Evolutionary conservation across 2,888 invertebrate species (phyloP).

Genomic region (Polydrusus tereticollis): DNA sequence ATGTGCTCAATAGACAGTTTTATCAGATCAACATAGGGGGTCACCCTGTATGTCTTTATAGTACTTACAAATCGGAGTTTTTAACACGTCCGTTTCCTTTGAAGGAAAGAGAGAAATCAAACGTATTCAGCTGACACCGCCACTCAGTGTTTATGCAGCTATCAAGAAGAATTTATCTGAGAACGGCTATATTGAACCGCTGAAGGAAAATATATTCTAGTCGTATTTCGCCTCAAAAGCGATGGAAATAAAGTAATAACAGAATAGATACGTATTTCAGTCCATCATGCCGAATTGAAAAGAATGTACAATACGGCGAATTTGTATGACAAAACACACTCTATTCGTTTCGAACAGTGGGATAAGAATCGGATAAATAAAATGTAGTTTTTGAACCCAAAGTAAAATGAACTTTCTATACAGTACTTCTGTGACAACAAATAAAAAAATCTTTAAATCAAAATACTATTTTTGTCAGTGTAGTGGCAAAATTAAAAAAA

Average conservation of each 20-base stretch:
- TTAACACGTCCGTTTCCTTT: neutral
- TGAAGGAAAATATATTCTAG: constrained; percentile 47
- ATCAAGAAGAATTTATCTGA: constrained; percentile 33
- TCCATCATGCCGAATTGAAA: constrained; percentile 62
- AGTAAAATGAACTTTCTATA: too few relatives aligned
- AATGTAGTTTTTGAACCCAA: too few relatives aligned
- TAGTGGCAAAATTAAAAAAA: too few relatives aligned
- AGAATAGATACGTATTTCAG: constrained; percentile 64
- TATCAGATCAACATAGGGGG: too few relatives aligned
- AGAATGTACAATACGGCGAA: constrained; percentile 34
- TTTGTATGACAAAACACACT: constrained; percentile 27
- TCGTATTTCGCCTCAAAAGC: constrained; percentile 54
- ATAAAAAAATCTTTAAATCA: too few relatives aligned
- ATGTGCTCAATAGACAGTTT: too few relatives aligned
- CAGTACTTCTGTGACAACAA: too few relatives aligned
- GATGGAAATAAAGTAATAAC: constrained; percentile 65
- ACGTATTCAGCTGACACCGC: constrained; percentile 25
- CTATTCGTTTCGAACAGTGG: too few relatives aligned
- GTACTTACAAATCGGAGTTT: too few relatives aligned
- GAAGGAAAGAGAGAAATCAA: constrained; percentile 14
- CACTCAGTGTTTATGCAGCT: constrained; percentile 30
- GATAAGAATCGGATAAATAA: too few relatives aligned
- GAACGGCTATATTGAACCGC: constrained; percentile 24
- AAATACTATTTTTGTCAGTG: too few relatives aligned
- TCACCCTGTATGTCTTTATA: too few relatives aligned